These are phyloP conservation scores for Halocaridina rubra DNA, from an alignment of 2,888 invertebrate species.

Conservation along the genomic window DNA sequence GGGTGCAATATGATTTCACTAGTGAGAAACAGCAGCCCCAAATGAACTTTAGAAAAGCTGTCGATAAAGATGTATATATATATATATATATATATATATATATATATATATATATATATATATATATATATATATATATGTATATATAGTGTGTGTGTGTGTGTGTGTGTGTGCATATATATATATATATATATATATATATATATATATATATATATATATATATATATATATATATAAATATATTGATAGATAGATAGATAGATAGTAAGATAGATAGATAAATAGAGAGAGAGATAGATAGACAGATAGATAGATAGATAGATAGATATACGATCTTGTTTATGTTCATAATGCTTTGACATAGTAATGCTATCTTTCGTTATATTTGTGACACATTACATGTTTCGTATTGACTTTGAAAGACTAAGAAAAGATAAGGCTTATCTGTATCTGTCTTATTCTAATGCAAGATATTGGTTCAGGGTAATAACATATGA, in stretches of 20 bases:
- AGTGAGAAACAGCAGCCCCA: too few species aligned
- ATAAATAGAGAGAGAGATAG: neutral
- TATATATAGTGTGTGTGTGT: neutral
- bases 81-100: slow-evolving; percentile 15
- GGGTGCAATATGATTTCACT: too few species aligned
- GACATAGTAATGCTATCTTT: neutral
- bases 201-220: slow-evolving; percentile 11
- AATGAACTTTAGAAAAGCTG: too few species aligned
- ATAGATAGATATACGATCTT: neutral
- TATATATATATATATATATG: slow-evolving; percentile 3
- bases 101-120: slow-evolving; percentile 5
- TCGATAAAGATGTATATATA: neutral
- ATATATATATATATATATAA: neutral
- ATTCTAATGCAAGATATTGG: too few species aligned
- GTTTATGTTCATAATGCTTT: neutral
- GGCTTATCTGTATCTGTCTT: too few species aligned
- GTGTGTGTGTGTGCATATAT: neutral
- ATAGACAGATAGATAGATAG: neutral
- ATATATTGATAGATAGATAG: neutral
- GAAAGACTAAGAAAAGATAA: too few species aligned
- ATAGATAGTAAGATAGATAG: neutral
- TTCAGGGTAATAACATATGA: too few species aligned
- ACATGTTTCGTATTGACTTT: too few species aligned
- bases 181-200: neutral
- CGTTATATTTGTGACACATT: neutral